Conservation (phyloP, 2,888 invertebrate genomes). For the Reticulitermes lucifugus region DNA sequence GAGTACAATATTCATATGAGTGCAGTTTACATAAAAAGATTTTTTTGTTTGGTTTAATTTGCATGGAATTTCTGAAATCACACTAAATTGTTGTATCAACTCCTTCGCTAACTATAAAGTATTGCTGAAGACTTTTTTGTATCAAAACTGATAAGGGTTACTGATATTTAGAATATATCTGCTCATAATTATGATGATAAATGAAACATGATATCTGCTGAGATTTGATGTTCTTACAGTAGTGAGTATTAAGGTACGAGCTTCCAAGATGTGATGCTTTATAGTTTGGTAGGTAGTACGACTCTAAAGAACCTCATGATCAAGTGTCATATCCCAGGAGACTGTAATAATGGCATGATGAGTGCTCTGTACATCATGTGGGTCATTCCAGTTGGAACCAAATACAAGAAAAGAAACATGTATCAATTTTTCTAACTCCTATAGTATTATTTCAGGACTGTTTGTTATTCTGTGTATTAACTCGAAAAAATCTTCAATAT, state of each 20-base stretch:
- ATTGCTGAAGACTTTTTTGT: not conserved
- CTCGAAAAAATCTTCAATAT: no score
- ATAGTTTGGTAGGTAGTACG: no score
- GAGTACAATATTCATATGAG: not conserved
- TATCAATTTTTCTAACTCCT: not conserved
- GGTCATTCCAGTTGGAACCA: no score
- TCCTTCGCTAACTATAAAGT: not conserved
- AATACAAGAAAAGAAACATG: no score
- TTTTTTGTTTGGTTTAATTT: not conserved
- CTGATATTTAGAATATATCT: not conserved
- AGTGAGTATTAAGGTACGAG: no score
- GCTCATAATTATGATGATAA: not conserved
- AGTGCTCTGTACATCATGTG: no score
- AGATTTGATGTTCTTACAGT: no score
- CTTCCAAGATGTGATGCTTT: no score
- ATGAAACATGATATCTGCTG: not conserved
- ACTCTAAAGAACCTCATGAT: no score
- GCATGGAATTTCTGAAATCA: not conserved
- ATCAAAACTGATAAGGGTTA: slow-evolving; percentile 7
- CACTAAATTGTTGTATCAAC: no score
- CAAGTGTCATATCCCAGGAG: no score
- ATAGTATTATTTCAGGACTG: not conserved
- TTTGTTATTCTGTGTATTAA: not conserved
- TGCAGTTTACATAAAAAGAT: not conserved
- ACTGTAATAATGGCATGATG: no score